Base-by-base conservation (phyloP, 2,888 invertebrate genomes). In the Acleris holmiana region DNA sequence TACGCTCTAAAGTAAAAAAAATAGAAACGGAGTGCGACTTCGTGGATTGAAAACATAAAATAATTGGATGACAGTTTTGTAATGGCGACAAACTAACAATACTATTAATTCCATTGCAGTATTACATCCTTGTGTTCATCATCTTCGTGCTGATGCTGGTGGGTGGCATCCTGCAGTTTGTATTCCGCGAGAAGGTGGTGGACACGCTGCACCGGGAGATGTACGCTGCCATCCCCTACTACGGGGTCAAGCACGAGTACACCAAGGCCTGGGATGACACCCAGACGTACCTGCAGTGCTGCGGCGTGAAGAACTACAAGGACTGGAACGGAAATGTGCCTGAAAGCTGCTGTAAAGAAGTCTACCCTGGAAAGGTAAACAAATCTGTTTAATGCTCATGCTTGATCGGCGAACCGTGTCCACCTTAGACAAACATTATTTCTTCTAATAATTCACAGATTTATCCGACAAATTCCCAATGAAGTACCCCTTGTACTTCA, bases 131-230 rank as follows among this genome's bases (percentile, higher is more conserved):
- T 23, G 94, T 98, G 57, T 95, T 98, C 81, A 93, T 98, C 73
- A 95, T 98, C 73, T 98, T 98, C 89, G 96, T 98, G 69, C 96
- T 96, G 69, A 96, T 98, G 95, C 89, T 98, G 70, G 96, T 98
- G 67, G 98, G 98, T 44, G 98, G 98, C 49, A 96, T 98, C 69
- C 93, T 98, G 62, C 97, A 97, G 60, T 98, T 97, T 83, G 97
- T 98, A 56, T 98, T 98, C 91, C 94, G 97, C 50, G 96, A 96
- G 79, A 96, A 98, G 86, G 96, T 98, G 40, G 89, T 95, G 59
- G 94, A 94, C 50, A 95, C 96, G 0, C 93, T 97, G 84, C 94
- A 96, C 77, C 94, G 96, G 72, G 96, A 96, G 86, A 96, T 98
- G 96, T 93, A 94, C 70, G 95, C 95, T 18, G 94, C 97, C 2